phyloP scores from a whole-genome alignment of 2,797 vertebrate genomes.

The Harpagifer antarcticus region DNA sequence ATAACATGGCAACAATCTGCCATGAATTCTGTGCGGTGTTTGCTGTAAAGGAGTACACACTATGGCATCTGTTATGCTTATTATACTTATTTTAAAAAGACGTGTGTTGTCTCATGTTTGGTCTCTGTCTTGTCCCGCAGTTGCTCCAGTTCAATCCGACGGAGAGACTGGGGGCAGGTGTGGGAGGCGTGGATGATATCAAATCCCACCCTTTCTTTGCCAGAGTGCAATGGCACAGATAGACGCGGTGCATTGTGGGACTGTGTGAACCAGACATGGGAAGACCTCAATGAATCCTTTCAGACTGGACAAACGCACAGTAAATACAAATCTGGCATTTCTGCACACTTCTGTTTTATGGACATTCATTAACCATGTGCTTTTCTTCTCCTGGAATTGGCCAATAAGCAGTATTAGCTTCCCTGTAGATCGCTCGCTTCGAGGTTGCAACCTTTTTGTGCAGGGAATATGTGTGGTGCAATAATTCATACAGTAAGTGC shows the following conservation, averaged over 20 bases:
- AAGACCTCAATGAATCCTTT: constrained; percentile 22
- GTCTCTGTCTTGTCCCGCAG: constrained; percentile 73
- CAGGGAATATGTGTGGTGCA: constrained; percentile 65
- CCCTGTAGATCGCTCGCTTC: constrained; percentile 16
- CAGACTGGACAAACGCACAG: constrained; percentile 30
- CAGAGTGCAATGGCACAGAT: constrained; percentile 90
- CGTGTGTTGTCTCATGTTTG: neutral
- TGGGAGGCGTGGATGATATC: constrained; percentile 94
- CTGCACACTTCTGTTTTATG: neutral
- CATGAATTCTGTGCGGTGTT: neutral
- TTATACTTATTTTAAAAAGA: constrained; percentile 12
- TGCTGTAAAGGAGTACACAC: neutral
- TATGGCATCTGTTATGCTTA: neutral
- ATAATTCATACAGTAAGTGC: constrained; percentile 52
- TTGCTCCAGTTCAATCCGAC: constrained; percentile 96
- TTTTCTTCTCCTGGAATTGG: constrained; percentile 28
- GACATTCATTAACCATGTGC: constrained; percentile 1
- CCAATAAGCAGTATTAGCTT: constrained; percentile 53
- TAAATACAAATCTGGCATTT: constrained; percentile 35
- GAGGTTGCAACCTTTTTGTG: constrained; percentile 36
- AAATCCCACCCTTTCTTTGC: constrained; percentile 97
- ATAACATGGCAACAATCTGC: constrained; percentile 27
- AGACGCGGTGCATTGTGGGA: constrained; percentile 55
- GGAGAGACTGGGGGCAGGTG: constrained; percentile 95
- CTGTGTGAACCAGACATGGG: constrained; percentile 30